Conservation (phyloP, 2,797 vertebrate species). For the Craterocephalus amniculus region DNA sequence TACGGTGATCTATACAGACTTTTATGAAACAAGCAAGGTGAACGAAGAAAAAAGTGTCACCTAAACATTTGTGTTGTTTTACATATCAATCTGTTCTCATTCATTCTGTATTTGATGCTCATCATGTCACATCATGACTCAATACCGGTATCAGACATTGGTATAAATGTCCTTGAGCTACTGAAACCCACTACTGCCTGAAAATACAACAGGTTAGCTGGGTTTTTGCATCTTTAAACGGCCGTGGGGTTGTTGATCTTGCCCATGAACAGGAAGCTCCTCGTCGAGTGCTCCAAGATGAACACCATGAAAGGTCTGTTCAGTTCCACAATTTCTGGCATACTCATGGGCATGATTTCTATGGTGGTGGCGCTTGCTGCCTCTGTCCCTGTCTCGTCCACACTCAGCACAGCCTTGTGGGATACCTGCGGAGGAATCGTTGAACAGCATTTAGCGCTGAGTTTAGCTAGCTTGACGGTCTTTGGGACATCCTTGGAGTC, state of each 20-base stretch:
- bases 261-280: slow-evolving; percentile 84
- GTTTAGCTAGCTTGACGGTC: neutral
- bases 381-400: slow-evolving; percentile 91
- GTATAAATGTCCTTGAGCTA: slow-evolving; percentile 16
- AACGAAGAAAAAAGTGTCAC: slow-evolving; percentile 12
- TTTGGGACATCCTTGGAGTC: neutral
- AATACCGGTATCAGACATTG: neutral
- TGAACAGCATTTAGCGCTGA: neutral
- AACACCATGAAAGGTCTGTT: slow-evolving; percentile 88
- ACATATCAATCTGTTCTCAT: slow-evolving; percentile 14
- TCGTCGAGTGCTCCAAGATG: slow-evolving; percentile 87
- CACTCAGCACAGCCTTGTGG: slow-evolving; percentile 88
- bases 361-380: slow-evolving; percentile 80
- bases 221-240: slow-evolving; percentile 29
- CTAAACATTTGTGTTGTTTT: slow-evolving; percentile 21
- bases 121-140: slow-evolving; percentile 26
- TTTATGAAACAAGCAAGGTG: slow-evolving; percentile 5
- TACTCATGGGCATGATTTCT: slow-evolving; percentile 85
- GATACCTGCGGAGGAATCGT: slow-evolving; percentile 78
- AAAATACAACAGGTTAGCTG: neutral
- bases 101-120: slow-evolving; percentile 22
- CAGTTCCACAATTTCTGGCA: slow-evolving; percentile 81
- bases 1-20: slow-evolving; percentile 1
- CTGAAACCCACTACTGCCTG: slow-evolving; percentile 4
- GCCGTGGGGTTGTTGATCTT: slow-evolving; percentile 81